Evolutionary conservation across 2,797 vertebrate species (phyloP), one percentile per base, ranked within the genome.

Genomic region (Anabas testudineus): DNA sequence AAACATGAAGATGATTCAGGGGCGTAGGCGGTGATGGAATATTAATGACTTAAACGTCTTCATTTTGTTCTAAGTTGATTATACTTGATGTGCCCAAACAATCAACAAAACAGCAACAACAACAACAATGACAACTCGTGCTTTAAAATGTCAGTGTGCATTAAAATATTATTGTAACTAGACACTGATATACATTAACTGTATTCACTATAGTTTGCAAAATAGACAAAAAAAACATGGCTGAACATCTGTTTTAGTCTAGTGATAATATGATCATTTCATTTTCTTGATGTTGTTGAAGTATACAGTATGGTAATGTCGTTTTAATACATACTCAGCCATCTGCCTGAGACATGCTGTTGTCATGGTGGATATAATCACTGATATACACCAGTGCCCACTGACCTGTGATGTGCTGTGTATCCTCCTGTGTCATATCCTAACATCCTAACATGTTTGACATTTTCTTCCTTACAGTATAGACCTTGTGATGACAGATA

Each of bases 1-100:
- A 83, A 81, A 79, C 82, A 80, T 55, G 52, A 56, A 77, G 66
- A 80, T 81, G 85, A 86, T 67, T 51, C 62, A 32, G 56, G 32
- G 37, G 46, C 2, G 83, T 81, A 67, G 88, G 87, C 42, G 48
- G 65, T 54, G 78, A 80, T 39, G 67, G 70, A 68, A 53, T 70
- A 57, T 71, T 71, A 65, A 75, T 61, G 22, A 74, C 76, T 30
- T 15, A 26, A 45, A 61, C 52, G 21, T 60, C 68, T 77, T 61
- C 5, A 47, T 70, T 66, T 66, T 63, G 36, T 61, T 82, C 32
- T 8, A 24, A 75, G 53, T 34, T 65, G 13, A 59, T 76, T 54
- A 32, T n/a, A 43, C 22, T 70, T 66, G n/a, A 61, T 49, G 64
- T 68, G 57, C 77, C 65, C 36, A 53, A 69, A 83, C 52, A 76